A percentile compares a stretch with the other conserved stretches of the same genome.
These are phyloP conservation scores for Radopholus similis DNA, from an alignment of 1,140 invertebrate genomes.

Conservation along the genomic window DNA sequence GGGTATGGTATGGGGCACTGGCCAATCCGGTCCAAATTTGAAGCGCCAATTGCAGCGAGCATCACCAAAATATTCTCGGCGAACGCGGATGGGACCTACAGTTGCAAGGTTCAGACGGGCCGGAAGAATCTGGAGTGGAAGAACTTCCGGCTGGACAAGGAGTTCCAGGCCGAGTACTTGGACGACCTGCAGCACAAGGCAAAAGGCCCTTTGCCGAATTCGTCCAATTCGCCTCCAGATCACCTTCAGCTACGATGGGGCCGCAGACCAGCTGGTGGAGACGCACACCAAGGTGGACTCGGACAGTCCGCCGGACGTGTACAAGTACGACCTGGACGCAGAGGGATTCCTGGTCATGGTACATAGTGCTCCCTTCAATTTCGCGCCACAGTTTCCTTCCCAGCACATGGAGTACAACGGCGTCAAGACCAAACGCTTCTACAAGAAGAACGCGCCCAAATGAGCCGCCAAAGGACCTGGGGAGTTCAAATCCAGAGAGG, in stretches of 20 bases:
- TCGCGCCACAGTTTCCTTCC: neutral
- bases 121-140: slow-evolving; percentile 39
- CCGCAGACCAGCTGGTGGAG: slow-evolving; percentile 22
- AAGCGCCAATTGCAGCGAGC: neutral
- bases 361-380: neutral
- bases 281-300: slow-evolving; percentile 28
- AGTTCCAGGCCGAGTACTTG: slow-evolving; percentile 37
- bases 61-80: slow-evolving; percentile 38
- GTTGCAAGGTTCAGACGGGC: slow-evolving; percentile 31
- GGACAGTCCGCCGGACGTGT: slow-evolving; percentile 15
- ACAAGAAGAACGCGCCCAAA: slow-evolving; percentile 30
- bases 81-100: slow-evolving; percentile 24
- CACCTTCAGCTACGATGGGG: slow-evolving; percentile 29
- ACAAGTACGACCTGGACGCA: slow-evolving; percentile 24
- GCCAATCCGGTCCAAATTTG: too few species aligned
- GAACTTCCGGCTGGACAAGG: slow-evolving; percentile 31
- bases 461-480: too few species aligned
- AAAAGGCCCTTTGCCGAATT: neutral
- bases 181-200: slow-evolving; percentile 37
- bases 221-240: slow-evolving; percentile 28
- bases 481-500: too few species aligned
- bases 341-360: slow-evolving; percentile 37
- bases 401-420: slow-evolving; percentile 37
- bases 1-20: too few species aligned
- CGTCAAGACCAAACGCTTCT: slow-evolving; percentile 32